phyloP scores from a whole-genome alignment of 2,797 vertebrate genomes.

The Podarcis lilfordi region DNA sequence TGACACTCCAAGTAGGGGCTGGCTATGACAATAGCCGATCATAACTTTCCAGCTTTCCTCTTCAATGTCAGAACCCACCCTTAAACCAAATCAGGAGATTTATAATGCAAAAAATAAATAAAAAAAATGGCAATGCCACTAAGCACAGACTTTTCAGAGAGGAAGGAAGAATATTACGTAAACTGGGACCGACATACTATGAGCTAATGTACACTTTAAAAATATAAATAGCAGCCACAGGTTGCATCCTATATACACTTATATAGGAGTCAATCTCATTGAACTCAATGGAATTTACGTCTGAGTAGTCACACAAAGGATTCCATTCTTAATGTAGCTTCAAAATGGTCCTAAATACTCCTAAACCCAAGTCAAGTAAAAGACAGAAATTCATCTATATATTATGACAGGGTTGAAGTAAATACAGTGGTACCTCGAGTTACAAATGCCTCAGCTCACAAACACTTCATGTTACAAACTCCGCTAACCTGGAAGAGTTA shows the following conservation, averaged over 20 bases:
- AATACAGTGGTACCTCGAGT: background rate
- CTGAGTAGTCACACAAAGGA: too few species aligned
- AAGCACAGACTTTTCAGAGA: background rate
- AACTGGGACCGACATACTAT: background rate
- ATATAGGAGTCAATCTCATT: too few species aligned
- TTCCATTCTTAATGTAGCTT: background rate
- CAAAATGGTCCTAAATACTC: background rate
- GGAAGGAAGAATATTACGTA: background rate
- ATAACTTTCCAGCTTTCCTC: background rate
- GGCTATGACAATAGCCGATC: background rate
- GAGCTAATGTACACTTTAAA: background rate
- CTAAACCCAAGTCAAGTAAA: background rate
- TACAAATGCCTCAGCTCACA: too few species aligned
- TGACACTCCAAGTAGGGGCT: background rate
- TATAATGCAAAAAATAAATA: background rate
- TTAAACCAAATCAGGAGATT: background rate
- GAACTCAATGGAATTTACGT: too few species aligned
- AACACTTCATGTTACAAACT: too few species aligned
- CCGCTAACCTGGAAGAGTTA: too few species aligned
- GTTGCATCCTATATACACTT: too few species aligned
- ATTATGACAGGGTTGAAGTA: background rate
- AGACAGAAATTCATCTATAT: background rate
- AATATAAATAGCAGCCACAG: background rate
- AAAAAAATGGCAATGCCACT: too few species aligned
- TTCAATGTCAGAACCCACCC: background rate